Percentiles rank a stretch among this genome's conserved stretches.
phyloP scores from a whole-genome alignment of 2,888 invertebrate species.

The Saturnia japonica region DNA sequence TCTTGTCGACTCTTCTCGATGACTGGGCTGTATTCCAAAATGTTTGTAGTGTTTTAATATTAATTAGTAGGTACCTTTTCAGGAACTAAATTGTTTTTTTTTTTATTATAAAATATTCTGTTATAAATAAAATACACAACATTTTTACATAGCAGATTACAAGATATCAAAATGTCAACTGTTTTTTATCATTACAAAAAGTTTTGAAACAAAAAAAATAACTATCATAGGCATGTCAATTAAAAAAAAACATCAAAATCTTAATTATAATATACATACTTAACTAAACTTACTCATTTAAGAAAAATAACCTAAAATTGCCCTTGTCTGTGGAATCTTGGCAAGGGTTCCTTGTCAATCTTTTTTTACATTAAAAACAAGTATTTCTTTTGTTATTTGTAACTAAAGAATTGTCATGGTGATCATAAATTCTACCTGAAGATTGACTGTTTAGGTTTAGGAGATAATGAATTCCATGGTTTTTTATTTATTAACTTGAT shows the following conservation, averaged over 20 bases:
- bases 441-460: not conserved
- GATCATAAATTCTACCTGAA: not conserved
- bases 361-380: not conserved
- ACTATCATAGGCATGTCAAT: not conserved
- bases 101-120: too few species aligned
- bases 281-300: not conserved
- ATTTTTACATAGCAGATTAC: too few species aligned
- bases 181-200: not conserved
- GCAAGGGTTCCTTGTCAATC: not conserved
- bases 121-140: too few species aligned
- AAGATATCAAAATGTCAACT: not conserved
- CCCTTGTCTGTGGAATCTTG: not conserved
- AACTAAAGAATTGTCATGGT: not conserved
- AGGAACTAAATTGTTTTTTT: too few species aligned
- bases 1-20: too few species aligned
- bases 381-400: conserved; percentile 2
- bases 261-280: too few species aligned
- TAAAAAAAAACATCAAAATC: not conserved
- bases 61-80: too few species aligned
- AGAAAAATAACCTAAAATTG: not conserved
- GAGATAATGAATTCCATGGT: too few species aligned
- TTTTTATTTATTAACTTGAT: too few species aligned
- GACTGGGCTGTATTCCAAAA: too few species aligned
- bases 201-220: not conserved
- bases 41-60: too few species aligned